Percentiles rank a stretch among this genome's conserved stretches.
These are phyloP conservation scores for Serranochromis macrocephalus DNA, from an alignment of 2,113 vertebrate species.

Conservation along the genomic window DNA sequence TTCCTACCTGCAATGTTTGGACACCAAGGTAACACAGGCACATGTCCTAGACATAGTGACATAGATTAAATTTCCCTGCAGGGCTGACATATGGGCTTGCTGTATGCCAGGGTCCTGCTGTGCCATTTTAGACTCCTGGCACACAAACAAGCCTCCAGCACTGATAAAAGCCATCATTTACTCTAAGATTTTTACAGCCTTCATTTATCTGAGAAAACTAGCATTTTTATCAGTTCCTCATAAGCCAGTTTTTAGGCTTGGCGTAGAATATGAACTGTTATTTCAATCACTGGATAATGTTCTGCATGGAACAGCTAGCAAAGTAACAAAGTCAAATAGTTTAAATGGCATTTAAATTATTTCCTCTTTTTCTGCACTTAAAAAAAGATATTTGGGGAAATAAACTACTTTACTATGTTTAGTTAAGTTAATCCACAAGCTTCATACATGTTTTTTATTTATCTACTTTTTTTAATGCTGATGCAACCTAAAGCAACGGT, in stretches of 20 bases:
- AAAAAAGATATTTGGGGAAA: neutral
- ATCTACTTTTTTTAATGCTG: neutral
- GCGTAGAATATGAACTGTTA: neutral
- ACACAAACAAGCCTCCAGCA: neutral
- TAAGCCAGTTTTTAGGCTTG: neutral
- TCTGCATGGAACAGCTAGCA: neutral
- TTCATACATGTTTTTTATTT: neutral
- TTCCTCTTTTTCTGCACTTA: fast-evolving
- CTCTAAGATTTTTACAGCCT: neutral
- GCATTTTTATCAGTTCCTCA: neutral
- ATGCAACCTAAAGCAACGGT: neutral
- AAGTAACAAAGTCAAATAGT: neutral
- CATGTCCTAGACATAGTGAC: constrained; percentile 2
- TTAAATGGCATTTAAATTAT: neutral
- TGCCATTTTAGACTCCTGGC: constrained; percentile 35
- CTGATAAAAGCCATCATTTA: neutral
- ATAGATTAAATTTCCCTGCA: constrained; percentile 27
- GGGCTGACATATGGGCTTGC: constrained; percentile 41
- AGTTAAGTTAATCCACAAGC: neutral
- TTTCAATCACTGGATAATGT: neutral
- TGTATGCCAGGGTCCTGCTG: constrained; percentile 32
- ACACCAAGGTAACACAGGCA: constrained; percentile 78
- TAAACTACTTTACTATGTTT: neutral
- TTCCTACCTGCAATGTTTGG: constrained; percentile 83
- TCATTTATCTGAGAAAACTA: neutral